Base-by-base conservation (phyloP, 2,797 vertebrate genomes). In the Xiphophorus birchmanni region DNA sequence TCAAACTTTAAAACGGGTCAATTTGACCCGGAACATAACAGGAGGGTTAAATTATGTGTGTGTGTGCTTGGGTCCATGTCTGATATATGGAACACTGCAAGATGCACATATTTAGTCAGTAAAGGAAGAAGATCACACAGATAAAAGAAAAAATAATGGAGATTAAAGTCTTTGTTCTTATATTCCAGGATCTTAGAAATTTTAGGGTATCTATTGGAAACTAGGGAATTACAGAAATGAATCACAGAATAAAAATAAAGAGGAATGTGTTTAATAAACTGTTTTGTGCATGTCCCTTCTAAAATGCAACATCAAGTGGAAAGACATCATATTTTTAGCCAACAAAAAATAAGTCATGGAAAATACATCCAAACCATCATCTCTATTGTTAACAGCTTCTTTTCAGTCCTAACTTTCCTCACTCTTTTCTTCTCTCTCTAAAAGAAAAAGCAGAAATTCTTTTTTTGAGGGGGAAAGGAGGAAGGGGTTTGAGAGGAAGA, bases 391-490 rank as follows among this genome's bases (percentile, higher is more conserved):
- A 21, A 69, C 84, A 88, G 71, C 83, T 72, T 78, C 82, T 79
- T 75, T 76, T 75, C 67, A 71, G 13, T 86, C 76, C 76, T 47
- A 74, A 89, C 85, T 90, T 90, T 90, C 84, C 23, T 86, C 88
- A 87, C 88, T 87, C 81, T 82, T 86, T 87, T 87, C 82, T 82
- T 86, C 84, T 78, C 75, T 56, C 26, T 56, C 26, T 12, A 74
- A 85, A 45, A 44, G 3, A 52, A 87, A 89, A 85, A 86, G 72
- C 86, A 87, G 80, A 91, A 89, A 85, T 84, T 74, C 48, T 77
- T 82, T 86, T 77, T 87, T 81, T 44, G 11, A 48, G 32, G 40
- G 56, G 63, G 1, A 29, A 78, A 85, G 80, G 84, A 81, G 85
- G 87, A 88, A 86, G 86, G 54, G 81, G 73, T 29, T 74, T 76